Evolutionary conservation across 2,797 vertebrate genomes (phyloP).

Genomic region (Syngnathus rostellatus): DNA sequence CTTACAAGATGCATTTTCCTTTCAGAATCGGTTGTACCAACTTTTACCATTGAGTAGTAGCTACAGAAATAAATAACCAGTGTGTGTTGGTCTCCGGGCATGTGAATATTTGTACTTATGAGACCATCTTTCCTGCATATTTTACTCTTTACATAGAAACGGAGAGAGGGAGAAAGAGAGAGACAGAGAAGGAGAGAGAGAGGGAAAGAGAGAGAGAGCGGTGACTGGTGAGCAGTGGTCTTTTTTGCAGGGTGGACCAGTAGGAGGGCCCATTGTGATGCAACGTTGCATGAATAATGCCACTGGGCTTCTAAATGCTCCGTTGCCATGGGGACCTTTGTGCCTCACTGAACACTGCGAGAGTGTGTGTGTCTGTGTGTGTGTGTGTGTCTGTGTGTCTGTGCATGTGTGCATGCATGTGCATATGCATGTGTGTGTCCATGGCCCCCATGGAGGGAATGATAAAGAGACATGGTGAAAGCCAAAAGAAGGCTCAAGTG

Average conservation of each 20-base stretch:
- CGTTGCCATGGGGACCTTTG: conserved; percentile 96
- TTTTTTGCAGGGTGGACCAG: conserved; percentile 66
- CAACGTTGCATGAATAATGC: conserved; percentile 88
- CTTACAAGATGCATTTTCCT: too few relatives aligned
- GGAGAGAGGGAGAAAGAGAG: conserved; percentile 16
- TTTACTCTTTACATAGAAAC: conserved; percentile 10
- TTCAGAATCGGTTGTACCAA: too few relatives aligned
- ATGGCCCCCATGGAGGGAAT: conserved; percentile 39
- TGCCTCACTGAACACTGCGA: conserved; percentile 79
- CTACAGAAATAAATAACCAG: too few relatives aligned
- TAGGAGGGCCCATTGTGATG: conserved; percentile 83
- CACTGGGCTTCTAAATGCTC: conserved; percentile 79
- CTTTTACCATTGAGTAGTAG: too few relatives aligned
- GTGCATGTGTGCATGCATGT: conserved; percentile 25
- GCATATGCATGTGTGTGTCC: neutral
- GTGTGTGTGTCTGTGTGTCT: conserved; percentile 32
- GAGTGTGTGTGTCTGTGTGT: conserved; percentile 57
- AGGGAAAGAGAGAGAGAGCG: conserved; percentile 25
- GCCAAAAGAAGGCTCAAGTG: conserved; percentile 58
- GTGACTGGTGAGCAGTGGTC: conserved; percentile 58
- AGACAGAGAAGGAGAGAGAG: conserved; percentile 14
- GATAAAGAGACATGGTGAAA: conserved; percentile 37
- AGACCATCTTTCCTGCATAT: neutral
- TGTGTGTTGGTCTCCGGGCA: neutral
- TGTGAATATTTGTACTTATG: neutral